Conservation (phyloP, 1,140 invertebrate species). For the Mactra quadrangularis region DNA sequence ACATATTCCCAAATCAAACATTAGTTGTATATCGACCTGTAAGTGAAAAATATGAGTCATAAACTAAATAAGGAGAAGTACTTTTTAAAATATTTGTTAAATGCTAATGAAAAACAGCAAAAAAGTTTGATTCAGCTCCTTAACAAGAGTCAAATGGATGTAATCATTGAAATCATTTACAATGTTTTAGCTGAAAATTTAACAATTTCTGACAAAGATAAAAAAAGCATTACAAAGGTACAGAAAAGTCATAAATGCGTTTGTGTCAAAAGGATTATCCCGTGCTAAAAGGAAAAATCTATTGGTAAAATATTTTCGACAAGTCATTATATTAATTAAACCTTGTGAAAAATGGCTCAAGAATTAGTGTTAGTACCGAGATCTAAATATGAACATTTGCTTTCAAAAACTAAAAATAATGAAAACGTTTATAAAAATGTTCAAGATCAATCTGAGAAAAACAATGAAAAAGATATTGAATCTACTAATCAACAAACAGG, state of each 20-base stretch:
- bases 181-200: conserved; percentile 51
- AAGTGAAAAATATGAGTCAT: conserved; percentile 45
- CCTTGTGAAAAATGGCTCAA: conserved; percentile 44
- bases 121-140: conserved; percentile 32
- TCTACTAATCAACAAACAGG: neutral
- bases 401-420: conserved; percentile 21
- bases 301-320: conserved; percentile 32
- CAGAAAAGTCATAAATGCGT: conserved; percentile 26
- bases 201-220: conserved; percentile 25
- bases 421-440: no score
- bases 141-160: conserved; percentile 37
- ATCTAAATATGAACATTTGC: conserved; percentile 47
- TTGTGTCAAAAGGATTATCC: conserved; percentile 46
- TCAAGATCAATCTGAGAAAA: no score
- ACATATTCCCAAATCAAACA: conserved; percentile 38
- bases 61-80: conserved; percentile 30
- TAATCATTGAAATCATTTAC: conserved; percentile 51
- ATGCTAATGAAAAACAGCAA: conserved; percentile 53
- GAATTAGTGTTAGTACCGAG: conserved; percentile 50
- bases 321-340: conserved; percentile 33
- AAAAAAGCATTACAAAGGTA: conserved; percentile 42
- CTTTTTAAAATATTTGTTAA: conserved; percentile 49
- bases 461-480: neutral
- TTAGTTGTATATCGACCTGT: conserved; percentile 32
- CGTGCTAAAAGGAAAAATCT: conserved; percentile 11